A percentile compares a stretch with the other conserved stretches of the same genome.
Evolutionary conservation across 2,113 vertebrate genomes (phyloP).

Genomic region (Meriones unguiculatus): DNA sequence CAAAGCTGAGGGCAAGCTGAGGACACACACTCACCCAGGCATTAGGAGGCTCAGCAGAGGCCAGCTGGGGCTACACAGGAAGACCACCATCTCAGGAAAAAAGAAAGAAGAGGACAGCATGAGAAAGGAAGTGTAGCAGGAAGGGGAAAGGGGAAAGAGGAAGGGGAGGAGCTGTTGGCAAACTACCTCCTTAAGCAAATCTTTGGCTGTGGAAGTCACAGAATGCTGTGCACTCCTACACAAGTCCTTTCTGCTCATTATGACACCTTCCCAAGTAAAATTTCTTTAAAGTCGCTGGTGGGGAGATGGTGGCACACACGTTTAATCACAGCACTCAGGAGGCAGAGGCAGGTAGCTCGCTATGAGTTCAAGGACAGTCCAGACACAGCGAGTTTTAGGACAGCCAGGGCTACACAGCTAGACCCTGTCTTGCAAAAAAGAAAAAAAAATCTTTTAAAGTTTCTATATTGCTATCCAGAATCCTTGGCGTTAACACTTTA

Average conservation of each 20-base stretch:
- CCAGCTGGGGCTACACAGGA: neutral
- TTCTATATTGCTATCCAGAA: neutral
- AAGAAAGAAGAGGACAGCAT: neutral
- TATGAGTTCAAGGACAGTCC: neutral
- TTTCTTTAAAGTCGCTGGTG: neutral
- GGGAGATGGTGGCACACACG: neutral
- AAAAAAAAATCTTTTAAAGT: conserved; percentile 10
- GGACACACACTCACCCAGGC: neutral
- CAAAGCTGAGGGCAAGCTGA: neutral
- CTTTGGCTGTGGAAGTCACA: neutral
- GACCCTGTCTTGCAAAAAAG: neutral
- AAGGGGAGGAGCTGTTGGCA: neutral
- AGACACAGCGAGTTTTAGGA: neutral
- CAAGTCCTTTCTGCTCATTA: neutral
- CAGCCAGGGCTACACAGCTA: neutral
- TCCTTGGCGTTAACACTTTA: conserved; percentile 21
- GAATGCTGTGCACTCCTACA: neutral
- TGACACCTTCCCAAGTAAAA: neutral
- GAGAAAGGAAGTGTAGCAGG: neutral
- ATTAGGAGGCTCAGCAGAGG: neutral
- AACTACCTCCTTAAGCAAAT: neutral
- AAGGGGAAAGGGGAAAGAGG: too few relatives aligned
- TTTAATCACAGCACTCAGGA: neutral
- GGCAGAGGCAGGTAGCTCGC: neutral
- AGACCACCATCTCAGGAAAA: neutral